These are phyloP conservation scores for Neogobius melanostomus DNA, from an alignment of 2,113 vertebrate genomes.

Conservation along the genomic window DNA sequence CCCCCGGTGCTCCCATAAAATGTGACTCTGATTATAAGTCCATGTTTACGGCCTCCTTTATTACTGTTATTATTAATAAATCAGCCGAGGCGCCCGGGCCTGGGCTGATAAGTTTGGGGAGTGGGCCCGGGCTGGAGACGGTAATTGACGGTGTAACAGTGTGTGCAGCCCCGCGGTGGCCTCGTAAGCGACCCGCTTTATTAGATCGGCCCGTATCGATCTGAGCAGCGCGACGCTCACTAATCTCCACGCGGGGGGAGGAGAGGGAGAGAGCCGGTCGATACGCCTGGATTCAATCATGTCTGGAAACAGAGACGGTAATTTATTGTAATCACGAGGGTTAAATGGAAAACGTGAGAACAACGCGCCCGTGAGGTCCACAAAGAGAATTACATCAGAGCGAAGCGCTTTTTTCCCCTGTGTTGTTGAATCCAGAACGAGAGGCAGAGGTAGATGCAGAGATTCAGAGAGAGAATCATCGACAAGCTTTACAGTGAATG, in stretches of 20 bases:
- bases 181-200: conserved; percentile 75
- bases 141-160: conserved; percentile 74
- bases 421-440: background rate
- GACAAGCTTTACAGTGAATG: too few species aligned
- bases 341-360: conserved; percentile 70
- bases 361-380: conserved; percentile 72
- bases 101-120: conserved; percentile 29
- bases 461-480: too few species aligned
- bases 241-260: conserved; percentile 65
- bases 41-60: conserved; percentile 60
- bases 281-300: conserved; percentile 73
- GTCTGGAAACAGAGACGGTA: conserved; percentile 67
- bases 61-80: conserved; percentile 70
- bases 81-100: conserved; percentile 50
- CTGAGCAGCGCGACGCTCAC: conserved; percentile 61
- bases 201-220: conserved; percentile 78
- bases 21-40: conserved; percentile 52
- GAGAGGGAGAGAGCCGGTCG: conserved; percentile 47
- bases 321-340: conserved; percentile 70
- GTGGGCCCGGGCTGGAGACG: conserved; percentile 31
- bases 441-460: conserved; percentile 13
- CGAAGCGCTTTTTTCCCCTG: background rate
- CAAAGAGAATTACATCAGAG: conserved; percentile 48
- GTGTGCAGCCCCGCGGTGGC: conserved; percentile 68
- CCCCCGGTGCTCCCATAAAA: conserved; percentile 50